phyloP scores from a whole-genome alignment of 2,888 invertebrate genomes.

The Hybos culiciformis region DNA sequence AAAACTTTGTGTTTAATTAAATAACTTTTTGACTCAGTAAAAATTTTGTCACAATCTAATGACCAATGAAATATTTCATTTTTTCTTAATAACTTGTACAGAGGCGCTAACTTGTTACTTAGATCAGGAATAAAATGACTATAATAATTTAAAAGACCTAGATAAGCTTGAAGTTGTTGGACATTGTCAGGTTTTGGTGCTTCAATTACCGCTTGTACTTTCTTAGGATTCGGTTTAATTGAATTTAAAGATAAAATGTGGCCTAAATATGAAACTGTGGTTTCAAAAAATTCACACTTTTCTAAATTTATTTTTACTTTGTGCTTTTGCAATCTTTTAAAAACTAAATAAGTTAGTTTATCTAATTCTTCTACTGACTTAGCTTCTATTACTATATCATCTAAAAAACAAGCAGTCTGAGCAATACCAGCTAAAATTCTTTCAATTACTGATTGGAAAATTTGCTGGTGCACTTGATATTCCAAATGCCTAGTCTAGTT shows the following conservation, averaged over 20 bases:
- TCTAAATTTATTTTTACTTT: conserved; percentile 2
- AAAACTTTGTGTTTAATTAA: neutral
- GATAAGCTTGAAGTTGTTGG: conserved; percentile 9
- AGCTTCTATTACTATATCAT: conserved; percentile 6
- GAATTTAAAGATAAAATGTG: conserved; percentile 6
- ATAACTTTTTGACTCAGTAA: neutral
- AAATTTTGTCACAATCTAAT: conserved; percentile 3
- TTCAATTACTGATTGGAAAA: too few species aligned
- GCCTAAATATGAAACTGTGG: conserved; percentile 4
- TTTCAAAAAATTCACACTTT: conserved; percentile 6
- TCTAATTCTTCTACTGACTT: neutral
- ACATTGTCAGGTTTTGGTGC: conserved; percentile 11
- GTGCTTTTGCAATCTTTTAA: too few species aligned
- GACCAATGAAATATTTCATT: conserved; percentile 11
- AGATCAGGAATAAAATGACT: conserved; percentile 6
- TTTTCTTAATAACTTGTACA: conserved; percentile 12
- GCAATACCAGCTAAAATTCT: too few species aligned
- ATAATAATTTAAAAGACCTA: conserved; percentile 10
- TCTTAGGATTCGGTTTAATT: conserved; percentile 8
- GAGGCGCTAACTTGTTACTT: conserved; percentile 7
- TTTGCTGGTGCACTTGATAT: too few species aligned
- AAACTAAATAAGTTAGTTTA: too few species aligned
- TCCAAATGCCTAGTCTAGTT: too few species aligned
- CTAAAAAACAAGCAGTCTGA: conserved; percentile 1
- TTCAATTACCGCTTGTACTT: conserved; percentile 8